phyloP scores from a whole-genome alignment of 2,113 vertebrate species.

The Notarius lentiginosus region DNA sequence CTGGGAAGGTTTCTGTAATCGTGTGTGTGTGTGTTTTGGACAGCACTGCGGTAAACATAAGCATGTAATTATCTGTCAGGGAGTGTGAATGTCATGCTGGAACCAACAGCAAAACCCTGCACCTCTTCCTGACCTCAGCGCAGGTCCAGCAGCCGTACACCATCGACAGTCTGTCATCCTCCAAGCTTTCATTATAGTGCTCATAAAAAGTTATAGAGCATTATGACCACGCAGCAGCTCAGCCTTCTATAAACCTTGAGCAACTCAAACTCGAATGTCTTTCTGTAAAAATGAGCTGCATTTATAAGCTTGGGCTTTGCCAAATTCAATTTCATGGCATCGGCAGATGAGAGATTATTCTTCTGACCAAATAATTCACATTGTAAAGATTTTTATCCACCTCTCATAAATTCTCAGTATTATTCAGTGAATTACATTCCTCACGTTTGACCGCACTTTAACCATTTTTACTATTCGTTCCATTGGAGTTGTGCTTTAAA shows the following conservation, averaged over 20 bases:
- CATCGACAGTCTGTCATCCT: background rate
- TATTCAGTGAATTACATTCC: background rate
- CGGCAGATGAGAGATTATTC: background rate
- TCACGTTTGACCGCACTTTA: background rate
- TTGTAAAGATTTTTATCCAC: background rate
- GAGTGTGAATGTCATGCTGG: conserved; percentile 39
- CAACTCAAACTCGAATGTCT: background rate
- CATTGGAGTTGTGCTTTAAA: no score
- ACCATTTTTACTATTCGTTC: background rate
- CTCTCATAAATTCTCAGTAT: background rate
- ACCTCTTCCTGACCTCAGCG: conserved; percentile 41
- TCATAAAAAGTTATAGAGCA: background rate
- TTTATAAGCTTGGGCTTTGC: conserved; percentile 13
- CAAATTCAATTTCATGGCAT: background rate
- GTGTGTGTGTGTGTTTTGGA: conserved; percentile 31
- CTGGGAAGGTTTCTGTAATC: background rate
- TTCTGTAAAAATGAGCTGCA: background rate
- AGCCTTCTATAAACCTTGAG: background rate
- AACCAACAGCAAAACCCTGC: conserved; percentile 30
- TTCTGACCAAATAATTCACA: background rate
- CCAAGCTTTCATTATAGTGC: background rate
- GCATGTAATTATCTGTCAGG: conserved; percentile 47
- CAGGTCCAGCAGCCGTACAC: conserved; percentile 19
- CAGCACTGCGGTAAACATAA: conserved; percentile 24
- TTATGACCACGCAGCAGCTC: background rate